These are phyloP conservation scores for Hermaeophaga mercurialis DNA, from an alignment of 2,888 invertebrate genomes.

Conservation along the genomic window DNA sequence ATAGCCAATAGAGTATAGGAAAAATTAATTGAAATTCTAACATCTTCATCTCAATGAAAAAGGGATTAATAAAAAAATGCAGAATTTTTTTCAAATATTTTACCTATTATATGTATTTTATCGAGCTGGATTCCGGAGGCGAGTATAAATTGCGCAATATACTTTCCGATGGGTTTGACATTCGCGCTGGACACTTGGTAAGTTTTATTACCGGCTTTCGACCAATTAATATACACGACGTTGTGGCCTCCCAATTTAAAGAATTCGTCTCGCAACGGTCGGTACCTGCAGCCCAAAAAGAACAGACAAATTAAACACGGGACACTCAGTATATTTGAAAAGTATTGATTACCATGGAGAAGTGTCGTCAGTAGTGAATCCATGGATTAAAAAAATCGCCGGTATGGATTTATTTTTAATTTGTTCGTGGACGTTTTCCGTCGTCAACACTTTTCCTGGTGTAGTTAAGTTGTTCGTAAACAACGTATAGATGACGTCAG, in stretches of 20 bases:
- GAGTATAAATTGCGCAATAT: conserved; percentile 54
- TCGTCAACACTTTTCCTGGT: conserved; percentile 35
- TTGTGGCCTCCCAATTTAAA: conserved; percentile 55
- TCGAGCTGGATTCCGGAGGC: conserved; percentile 48
- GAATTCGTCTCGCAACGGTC: conserved; percentile 51
- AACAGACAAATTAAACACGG: not conserved
- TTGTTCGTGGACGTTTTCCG: conserved; percentile 32
- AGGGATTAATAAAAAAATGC: no score
- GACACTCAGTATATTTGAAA: conserved; percentile 39
- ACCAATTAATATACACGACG: conserved; percentile 59
- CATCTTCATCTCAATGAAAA: no score
- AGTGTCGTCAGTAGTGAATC: conserved; percentile 58
- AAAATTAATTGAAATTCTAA: no score
- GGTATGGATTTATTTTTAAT: conserved; percentile 39
- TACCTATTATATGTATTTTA: conserved; percentile 57
- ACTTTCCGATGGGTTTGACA: conserved; percentile 56
- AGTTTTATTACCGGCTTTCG: conserved; percentile 42
- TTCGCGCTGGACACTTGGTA: conserved; percentile 56
- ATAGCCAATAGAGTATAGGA: no score
- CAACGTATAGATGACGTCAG: conserved; percentile 40
- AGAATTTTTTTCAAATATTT: conserved; percentile 46
- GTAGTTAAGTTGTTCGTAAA: conserved; percentile 36
- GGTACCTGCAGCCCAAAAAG: conserved; percentile 13
- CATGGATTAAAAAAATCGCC: conserved; percentile 59
- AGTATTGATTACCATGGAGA: conserved; percentile 45